Evolutionary conservation across 2,797 vertebrate species (phyloP).

Genomic region (Gastrophryne carolinensis): DNA sequence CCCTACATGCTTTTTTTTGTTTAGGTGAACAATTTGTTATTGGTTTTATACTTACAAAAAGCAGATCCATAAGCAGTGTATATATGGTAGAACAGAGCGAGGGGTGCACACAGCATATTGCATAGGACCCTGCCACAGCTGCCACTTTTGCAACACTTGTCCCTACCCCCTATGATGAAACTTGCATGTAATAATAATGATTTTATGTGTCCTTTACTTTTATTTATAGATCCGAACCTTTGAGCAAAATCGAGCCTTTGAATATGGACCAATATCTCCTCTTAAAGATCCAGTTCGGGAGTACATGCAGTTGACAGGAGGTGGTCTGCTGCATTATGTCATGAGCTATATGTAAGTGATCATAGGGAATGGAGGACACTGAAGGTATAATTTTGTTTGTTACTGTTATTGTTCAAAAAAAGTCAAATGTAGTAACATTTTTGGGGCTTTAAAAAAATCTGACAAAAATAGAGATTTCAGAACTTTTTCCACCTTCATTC

Average conservation of each 20-base stretch:
- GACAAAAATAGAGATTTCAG: no score
- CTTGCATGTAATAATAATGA: background rate
- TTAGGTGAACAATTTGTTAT: no score
- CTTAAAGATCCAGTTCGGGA: slow-evolving; percentile 25
- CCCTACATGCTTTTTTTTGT: no score
- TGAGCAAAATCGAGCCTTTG: slow-evolving; percentile 12
- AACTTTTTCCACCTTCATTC: no score
- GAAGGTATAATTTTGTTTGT: background rate
- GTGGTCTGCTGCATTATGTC: slow-evolving; percentile 22
- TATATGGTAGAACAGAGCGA: no score
- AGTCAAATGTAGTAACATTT: no score
- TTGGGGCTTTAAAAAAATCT: no score
- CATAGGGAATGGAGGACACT: background rate
- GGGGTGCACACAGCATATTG: no score
- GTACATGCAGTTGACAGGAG: slow-evolving; percentile 18
- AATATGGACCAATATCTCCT: slow-evolving; percentile 4
- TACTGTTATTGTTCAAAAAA: background rate
- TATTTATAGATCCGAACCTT: slow-evolving; percentile 28
- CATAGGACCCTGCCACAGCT: no score
- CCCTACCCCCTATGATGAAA: background rate
- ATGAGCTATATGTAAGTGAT: slow-evolving; percentile 40
- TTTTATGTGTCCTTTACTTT: background rate
- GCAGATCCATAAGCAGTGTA: no score
- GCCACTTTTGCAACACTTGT: background rate
- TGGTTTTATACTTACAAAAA: no score